phyloP scores from a whole-genome alignment of 1,140 invertebrate genomes.

The Acromyrmex echinatior region DNA sequence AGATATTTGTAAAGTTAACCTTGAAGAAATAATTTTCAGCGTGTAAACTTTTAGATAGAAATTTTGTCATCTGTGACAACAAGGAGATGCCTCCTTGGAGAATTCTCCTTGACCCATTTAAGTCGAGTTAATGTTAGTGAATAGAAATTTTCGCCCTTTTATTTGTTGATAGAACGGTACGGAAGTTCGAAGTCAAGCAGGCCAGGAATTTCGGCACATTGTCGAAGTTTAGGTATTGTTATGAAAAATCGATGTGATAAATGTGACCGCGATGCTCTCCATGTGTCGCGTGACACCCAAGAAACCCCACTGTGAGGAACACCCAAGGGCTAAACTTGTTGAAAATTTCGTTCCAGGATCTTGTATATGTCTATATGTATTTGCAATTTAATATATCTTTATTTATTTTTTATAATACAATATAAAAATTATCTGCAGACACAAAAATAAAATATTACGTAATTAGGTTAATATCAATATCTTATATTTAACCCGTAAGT shows the following conservation, averaged over 20 bases:
- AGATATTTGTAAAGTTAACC: conserved; percentile 76
- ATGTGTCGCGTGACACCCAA: conserved; percentile 7
- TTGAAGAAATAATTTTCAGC: conserved; percentile 81
- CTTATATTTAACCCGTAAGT: background rate
- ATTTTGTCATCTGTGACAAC: conserved; percentile 64
- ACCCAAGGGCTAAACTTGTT: background rate
- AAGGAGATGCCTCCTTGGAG: background rate
- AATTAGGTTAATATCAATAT: background rate
- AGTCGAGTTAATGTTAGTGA: background rate
- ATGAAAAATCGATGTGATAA: conserved; percentile 12
- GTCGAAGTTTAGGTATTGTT: conserved; percentile 8
- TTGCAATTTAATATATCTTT: background rate
- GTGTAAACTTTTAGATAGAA: conserved; percentile 81
- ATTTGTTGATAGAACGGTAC: background rate
- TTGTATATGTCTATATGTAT: background rate
- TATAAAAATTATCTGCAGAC: background rate
- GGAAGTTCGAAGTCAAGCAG: background rate
- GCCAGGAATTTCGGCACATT: background rate
- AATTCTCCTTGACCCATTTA: background rate
- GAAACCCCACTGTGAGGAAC: conserved; percentile 7
- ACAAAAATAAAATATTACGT: background rate
- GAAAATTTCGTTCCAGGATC: background rate
- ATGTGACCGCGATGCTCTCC: conserved; percentile 11
- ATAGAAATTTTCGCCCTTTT: background rate
- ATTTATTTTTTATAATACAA: background rate